These are phyloP conservation scores for Priocnemis perturbator DNA, from an alignment of 2,888 invertebrate genomes.

Conservation along the genomic window DNA sequence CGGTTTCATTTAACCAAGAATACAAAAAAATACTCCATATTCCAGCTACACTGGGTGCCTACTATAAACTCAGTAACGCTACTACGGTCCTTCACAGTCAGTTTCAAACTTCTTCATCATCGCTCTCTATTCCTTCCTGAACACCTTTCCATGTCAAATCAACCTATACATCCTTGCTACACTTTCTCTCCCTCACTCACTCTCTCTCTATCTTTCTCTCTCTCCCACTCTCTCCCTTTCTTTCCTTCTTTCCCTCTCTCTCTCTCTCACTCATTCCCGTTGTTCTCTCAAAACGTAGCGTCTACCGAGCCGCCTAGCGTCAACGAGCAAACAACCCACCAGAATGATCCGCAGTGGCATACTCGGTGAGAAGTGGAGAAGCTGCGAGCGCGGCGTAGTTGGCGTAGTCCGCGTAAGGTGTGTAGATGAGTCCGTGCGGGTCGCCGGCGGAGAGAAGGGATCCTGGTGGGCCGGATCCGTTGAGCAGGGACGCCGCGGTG, in stretches of 20 bases:
- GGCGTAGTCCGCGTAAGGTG: slow-evolving; percentile 91
- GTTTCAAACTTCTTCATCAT: no score
- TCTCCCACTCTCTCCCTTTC: no score
- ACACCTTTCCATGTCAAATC: no score
- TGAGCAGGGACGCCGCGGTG: slow-evolving; percentile 81
- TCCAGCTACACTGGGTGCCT: no score
- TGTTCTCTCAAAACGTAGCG: not conserved
- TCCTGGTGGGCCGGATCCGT: slow-evolving; percentile 80
- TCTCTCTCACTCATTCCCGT: not conserved
- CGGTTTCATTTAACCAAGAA: no score
- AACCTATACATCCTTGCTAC: no score
- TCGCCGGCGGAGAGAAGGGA: slow-evolving; percentile 82
- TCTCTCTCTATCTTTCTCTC: not conserved
- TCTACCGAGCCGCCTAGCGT: slow-evolving; percentile 77
- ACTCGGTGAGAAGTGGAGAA: slow-evolving; percentile 89
- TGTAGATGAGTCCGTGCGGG: slow-evolving; percentile 91
- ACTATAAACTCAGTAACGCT: no score
- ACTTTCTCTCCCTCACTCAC: slow-evolving; percentile 1
- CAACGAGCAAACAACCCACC: slow-evolving; percentile 95
- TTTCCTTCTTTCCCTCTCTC: not conserved
- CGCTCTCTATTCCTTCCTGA: no score
- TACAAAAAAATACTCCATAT: no score
- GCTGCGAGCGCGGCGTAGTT: slow-evolving; percentile 91
- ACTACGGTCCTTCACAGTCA: no score
- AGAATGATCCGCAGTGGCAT: slow-evolving; percentile 92